These are phyloP conservation scores for Melanocharis versteri DNA, from an alignment of 2,113 vertebrate genomes.

Conservation along the genomic window DNA sequence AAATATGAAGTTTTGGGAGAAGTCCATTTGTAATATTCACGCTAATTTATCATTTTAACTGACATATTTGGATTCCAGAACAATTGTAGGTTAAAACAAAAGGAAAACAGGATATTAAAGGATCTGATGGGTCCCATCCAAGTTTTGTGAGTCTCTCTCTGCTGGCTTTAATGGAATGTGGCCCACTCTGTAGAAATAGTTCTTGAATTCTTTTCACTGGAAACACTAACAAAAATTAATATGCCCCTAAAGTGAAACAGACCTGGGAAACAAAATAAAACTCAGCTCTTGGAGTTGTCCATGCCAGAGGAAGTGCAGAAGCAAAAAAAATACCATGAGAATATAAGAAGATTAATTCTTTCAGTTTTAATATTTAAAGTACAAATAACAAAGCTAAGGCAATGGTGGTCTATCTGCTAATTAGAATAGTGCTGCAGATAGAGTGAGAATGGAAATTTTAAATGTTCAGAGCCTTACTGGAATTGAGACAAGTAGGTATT, in stretches of 20 bases:
- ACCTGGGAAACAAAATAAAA: constrained; percentile 35
- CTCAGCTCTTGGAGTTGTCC: neutral
- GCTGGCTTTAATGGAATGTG: constrained; percentile 4
- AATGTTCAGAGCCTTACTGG: neutral
- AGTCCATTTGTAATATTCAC: neutral
- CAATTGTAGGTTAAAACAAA: constrained; percentile 13
- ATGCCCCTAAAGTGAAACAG: constrained; percentile 22
- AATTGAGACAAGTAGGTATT: neutral
- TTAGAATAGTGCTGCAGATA: neutral
- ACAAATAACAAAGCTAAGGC: neutral
- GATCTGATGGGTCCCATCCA: neutral
- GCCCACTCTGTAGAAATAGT: neutral
- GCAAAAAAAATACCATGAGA: neutral
- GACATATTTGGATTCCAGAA: neutral
- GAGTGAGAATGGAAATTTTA: neutral
- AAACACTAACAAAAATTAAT: constrained; percentile 33
- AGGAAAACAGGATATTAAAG: constrained; percentile 32
- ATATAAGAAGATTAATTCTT: neutral
- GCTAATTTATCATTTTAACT: constrained; percentile 7
- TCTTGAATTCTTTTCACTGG: constrained; percentile 24
- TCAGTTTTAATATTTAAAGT: neutral
- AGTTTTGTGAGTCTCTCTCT: neutral
- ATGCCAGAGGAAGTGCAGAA: constrained; percentile 11
- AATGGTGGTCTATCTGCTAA: neutral
- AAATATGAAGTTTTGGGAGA: neutral